Percentiles rank a stretch among this genome's conserved stretches.
phyloP scores from a whole-genome alignment of 2,888 invertebrate genomes.

The Eumacrocentrus americanus region DNA sequence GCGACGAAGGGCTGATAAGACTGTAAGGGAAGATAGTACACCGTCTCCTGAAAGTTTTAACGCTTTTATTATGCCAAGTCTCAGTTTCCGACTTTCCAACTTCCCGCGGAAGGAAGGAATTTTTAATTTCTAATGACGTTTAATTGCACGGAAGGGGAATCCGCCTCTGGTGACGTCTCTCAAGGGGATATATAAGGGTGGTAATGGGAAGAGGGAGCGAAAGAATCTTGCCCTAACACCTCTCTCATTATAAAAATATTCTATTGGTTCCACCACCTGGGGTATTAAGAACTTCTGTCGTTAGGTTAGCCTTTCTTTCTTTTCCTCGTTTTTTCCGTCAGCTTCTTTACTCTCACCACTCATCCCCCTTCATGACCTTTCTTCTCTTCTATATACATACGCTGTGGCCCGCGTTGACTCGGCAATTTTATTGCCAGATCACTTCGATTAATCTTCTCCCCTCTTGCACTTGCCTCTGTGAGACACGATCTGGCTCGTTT shows the following conservation, averaged over 20 bases:
- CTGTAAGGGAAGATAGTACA: conserved; percentile 16
- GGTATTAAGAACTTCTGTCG: conserved; percentile 40
- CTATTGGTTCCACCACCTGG: conserved; percentile 34
- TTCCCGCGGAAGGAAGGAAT: conserved; percentile 38
- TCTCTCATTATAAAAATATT: conserved; percentile 39
- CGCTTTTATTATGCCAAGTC: conserved; percentile 40
- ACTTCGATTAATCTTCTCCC: conserved; percentile 17
- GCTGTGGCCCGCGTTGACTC: conserved; percentile 14
- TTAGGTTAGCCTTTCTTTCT: conserved; percentile 26
- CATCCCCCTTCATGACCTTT: too few species aligned
- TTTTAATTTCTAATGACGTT: conserved; percentile 45
- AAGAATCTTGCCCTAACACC: conserved; percentile 27
- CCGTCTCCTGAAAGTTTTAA: conserved; percentile 36
- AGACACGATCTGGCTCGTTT: not conserved
- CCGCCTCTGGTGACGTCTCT: not conserved
- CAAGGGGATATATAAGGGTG: not conserved
- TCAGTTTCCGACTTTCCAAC: conserved; percentile 38
- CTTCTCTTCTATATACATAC: too few species aligned
- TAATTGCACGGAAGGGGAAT: conserved; percentile 39
- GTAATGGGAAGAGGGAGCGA: conserved; percentile 9
- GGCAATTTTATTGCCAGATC: conserved; percentile 27
- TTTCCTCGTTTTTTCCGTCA: not conserved
- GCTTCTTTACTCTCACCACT: not conserved
- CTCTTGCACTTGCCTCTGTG: not conserved
- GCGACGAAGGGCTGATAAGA: conserved; percentile 22